phyloP scores from a whole-genome alignment of 2,797 vertebrate genomes.

The Thalassophryne amazonica region DNA sequence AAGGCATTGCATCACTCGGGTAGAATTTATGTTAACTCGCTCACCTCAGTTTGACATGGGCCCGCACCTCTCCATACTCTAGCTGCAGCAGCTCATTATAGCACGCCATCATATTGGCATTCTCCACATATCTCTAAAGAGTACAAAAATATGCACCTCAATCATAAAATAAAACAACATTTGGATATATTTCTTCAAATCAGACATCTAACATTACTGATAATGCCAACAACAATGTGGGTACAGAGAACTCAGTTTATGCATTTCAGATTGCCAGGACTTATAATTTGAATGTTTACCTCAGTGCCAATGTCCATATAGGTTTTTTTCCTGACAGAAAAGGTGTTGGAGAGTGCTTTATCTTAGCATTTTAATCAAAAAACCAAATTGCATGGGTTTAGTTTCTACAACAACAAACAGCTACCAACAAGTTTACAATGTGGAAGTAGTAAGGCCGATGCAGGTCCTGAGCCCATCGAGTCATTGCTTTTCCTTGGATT shows the following conservation, averaged over 20 bases:
- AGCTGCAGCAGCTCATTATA: conserved; percentile 97
- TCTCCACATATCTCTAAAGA: conserved; percentile 91
- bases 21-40: too few relatives aligned
- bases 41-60: conserved; percentile 97
- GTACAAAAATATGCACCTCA: conserved; percentile 28
- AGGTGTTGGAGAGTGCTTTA: too few relatives aligned
- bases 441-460: too few relatives aligned
- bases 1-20: too few relatives aligned
- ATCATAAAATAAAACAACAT: conserved; percentile 4
- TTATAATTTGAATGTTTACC: conserved; percentile 7
- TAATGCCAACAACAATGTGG: neutral
- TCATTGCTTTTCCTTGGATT: too few relatives aligned
- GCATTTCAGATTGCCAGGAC: conserved; percentile 15
- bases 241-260: neutral
- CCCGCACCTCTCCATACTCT: conserved; percentile 91
- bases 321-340: too few relatives aligned
- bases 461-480: too few relatives aligned
- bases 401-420: too few relatives aligned
- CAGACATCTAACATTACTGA: neutral
- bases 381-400: too few relatives aligned
- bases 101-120: conserved; percentile 93
- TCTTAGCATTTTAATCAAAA: too few relatives aligned
- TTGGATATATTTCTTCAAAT: neutral
- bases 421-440: too few relatives aligned
- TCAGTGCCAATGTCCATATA: neutral